Percentiles rank a stretch among this genome's conserved stretches.
These are phyloP conservation scores for Lepidocolaptes lacrymiger DNA, from an alignment of 2,797 vertebrate genomes.

Conservation along the genomic window DNA sequence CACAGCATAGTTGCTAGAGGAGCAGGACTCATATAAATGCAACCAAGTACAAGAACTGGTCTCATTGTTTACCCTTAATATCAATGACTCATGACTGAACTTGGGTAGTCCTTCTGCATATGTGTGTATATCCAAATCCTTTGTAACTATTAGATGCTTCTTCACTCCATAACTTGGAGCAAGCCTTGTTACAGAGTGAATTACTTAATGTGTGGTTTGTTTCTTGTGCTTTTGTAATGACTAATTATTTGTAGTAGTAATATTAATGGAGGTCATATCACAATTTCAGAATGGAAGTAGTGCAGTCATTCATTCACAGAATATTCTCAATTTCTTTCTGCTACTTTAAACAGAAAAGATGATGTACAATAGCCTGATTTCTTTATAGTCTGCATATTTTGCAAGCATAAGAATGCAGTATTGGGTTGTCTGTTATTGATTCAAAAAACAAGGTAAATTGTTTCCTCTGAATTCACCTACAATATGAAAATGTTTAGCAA, in stretches of 20 bases:
- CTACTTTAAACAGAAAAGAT: background rate
- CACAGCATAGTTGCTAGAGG: background rate
- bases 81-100: background rate
- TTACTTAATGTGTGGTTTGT: background rate
- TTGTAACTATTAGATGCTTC: background rate
- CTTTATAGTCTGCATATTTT: background rate
- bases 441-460: background rate
- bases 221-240: background rate
- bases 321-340: background rate
- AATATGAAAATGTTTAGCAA: background rate
- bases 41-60: background rate
- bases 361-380: background rate
- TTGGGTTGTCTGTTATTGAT: background rate
- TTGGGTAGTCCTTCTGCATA: background rate
- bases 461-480: background rate
- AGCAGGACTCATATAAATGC: background rate
- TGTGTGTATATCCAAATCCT: background rate
- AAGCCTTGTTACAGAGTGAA: background rate
- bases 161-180: background rate
- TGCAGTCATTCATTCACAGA: background rate
- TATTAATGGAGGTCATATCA: background rate
- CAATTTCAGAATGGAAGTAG: background rate
- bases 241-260: background rate
- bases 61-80: background rate
- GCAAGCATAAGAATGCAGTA: background rate